Evolutionary conservation across 2,888 invertebrate species (phyloP).

Genomic region (Melieria crassipennis): DNA sequence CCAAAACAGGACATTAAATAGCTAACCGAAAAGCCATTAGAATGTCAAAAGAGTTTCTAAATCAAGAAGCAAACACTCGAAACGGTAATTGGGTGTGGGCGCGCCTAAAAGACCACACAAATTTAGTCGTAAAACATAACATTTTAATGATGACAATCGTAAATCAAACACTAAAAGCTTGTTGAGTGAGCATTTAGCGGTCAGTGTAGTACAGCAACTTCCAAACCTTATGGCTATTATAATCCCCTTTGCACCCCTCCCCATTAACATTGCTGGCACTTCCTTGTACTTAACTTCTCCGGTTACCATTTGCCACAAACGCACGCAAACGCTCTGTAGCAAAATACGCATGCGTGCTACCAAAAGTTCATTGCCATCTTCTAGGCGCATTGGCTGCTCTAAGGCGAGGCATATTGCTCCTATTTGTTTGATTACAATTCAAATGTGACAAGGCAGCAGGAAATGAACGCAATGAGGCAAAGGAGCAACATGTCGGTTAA

Average conservation of each 20-base stretch:
- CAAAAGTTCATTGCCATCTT: constrained; percentile 44
- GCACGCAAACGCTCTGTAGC: constrained; percentile 8
- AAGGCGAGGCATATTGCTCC: neutral
- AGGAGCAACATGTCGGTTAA: no score
- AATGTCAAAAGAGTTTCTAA: no score
- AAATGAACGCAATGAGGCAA: neutral
- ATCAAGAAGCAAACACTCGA: no score
- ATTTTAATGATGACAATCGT: neutral
- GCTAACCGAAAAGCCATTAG: no score
- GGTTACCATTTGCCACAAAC: neutral
- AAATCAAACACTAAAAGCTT: constrained; percentile 2
- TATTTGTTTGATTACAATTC: neutral
- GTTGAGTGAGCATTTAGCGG: neutral
- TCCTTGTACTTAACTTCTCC: no score
- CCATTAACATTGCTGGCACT: no score
- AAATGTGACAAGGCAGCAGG: neutral
- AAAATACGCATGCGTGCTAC: constrained; percentile 31
- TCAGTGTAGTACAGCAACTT: neutral
- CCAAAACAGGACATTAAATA: no score
- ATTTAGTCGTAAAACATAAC: neutral
- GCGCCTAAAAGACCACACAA: neutral
- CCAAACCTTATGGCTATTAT: neutral
- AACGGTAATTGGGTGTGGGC: no score
- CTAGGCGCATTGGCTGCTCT: constrained; percentile 1
- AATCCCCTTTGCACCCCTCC: no score